phyloP scores from a whole-genome alignment of 2,797 vertebrate genomes.

The Cyclopterus lumpus region DNA sequence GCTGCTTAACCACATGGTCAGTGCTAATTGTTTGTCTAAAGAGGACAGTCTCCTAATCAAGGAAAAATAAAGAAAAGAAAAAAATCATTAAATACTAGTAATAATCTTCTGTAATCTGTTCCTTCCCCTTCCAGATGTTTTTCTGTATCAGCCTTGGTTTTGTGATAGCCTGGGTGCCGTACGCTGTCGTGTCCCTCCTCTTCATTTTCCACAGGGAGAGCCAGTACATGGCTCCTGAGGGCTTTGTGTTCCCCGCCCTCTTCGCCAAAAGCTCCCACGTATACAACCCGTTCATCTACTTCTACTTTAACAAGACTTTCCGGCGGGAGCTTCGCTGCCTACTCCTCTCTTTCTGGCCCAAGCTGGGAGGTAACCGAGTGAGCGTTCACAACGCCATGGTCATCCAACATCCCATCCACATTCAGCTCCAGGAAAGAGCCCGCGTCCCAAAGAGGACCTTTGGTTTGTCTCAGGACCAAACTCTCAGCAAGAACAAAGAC shows the following conservation, averaged over 20 bases:
- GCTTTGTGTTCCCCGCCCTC: slow-evolving; percentile 76
- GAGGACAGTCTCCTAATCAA: background rate
- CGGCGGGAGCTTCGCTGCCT: slow-evolving; percentile 69
- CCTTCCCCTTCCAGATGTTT: slow-evolving; percentile 75
- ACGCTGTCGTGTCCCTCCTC: slow-evolving; percentile 76
- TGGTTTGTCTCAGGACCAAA: slow-evolving; percentile 13
- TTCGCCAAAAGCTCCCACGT: slow-evolving; percentile 82
- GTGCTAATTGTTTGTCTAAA: background rate
- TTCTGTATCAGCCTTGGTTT: slow-evolving; percentile 81
- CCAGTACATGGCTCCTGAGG: slow-evolving; percentile 67
- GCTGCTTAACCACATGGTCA: background rate
- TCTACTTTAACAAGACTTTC: slow-evolving; percentile 82
- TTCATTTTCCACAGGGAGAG: slow-evolving; percentile 75
- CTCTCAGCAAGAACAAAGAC: slow-evolving; percentile 11
- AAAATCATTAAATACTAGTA: too few relatives aligned
- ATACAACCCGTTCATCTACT: slow-evolving; percentile 84
- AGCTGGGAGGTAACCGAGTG: slow-evolving; percentile 54
- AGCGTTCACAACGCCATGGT: slow-evolving; percentile 4
- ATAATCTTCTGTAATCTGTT: background rate
- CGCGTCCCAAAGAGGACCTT: background rate
- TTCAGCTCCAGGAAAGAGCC: slow-evolving; percentile 74
- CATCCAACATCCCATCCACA: slow-evolving; percentile 68
- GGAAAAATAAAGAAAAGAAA: background rate
- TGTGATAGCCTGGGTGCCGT: slow-evolving; percentile 76
- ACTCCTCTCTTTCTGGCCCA: slow-evolving; percentile 41